phyloP scores from a whole-genome alignment of 2,797 vertebrate genomes.

The Intellagama lesueurii region DNA sequence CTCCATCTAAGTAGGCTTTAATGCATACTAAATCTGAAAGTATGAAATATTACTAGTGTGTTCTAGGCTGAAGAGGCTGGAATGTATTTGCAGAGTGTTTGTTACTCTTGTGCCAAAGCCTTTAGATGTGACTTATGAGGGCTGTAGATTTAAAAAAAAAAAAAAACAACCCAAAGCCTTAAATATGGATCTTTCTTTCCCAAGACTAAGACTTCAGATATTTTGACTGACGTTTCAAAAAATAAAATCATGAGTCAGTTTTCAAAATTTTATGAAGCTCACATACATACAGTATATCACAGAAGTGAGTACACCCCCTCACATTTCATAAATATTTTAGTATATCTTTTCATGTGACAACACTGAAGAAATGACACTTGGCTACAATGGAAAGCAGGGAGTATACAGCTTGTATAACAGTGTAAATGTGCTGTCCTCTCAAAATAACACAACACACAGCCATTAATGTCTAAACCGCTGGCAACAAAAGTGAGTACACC shows the following conservation, averaged over 20 bases:
- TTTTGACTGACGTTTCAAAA: background rate
- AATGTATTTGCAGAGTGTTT: background rate
- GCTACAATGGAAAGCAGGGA: no score
- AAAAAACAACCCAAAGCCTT: background rate
- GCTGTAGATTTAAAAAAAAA: background rate
- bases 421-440: no score
- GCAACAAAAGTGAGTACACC: no score
- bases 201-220: conserved; percentile 35
- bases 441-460: no score
- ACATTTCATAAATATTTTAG: no score
- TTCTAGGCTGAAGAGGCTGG: background rate
- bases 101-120: conserved; percentile 31
- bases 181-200: conserved; percentile 39
- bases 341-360: no score
- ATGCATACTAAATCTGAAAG: conserved; percentile 27
- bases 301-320: no score
- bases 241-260: background rate
- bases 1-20: background rate
- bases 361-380: no score
- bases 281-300: background rate
- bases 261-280: background rate
- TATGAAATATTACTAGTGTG: background rate
- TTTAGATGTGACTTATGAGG: background rate
- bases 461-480: no score
- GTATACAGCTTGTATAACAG: no score